A percentile compares a stretch with the other conserved stretches of the same genome.
These are phyloP conservation scores for Semaprochilodus insignis DNA, from an alignment of 2,797 vertebrate genomes.

Conservation along the genomic window DNA sequence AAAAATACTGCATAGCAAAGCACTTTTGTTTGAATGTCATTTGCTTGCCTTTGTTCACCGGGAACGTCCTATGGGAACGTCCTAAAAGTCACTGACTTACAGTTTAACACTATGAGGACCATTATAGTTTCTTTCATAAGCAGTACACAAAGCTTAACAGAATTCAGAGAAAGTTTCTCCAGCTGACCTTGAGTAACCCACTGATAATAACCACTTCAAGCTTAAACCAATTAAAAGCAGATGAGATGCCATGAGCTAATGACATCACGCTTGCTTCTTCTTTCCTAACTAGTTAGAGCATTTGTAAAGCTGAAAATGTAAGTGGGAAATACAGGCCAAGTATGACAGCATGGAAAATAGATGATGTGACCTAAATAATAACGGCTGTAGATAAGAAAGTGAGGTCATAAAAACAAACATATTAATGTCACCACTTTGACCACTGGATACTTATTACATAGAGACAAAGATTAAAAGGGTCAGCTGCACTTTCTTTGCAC, in stretches of 20 bases:
- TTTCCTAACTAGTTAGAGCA: no score
- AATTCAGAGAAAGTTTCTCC: no score
- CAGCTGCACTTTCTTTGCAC: background rate
- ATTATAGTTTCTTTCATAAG: no score
- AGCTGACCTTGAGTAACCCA: background rate
- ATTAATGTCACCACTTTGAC: background rate
- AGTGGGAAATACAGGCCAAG: no score
- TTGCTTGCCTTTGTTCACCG: no score
- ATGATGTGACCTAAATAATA: background rate
- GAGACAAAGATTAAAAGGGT: background rate
- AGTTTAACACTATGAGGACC: no score
- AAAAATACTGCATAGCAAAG: no score
- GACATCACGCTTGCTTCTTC: background rate
- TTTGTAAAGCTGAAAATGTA: no score
- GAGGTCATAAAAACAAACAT: background rate
- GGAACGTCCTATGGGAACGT: no score
- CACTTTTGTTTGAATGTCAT: no score
- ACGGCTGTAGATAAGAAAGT: background rate
- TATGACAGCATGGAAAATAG: background rate
- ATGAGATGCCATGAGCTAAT: background rate
- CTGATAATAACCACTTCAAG: background rate
- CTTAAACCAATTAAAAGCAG: background rate
- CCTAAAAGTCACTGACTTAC: no score
- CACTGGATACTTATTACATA: background rate
- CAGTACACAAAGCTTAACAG: no score